Evolutionary conservation across 2,888 invertebrate genomes (phyloP), one percentile per base, ranked within the genome.

Genomic region (Lottia gigantea): DNA sequence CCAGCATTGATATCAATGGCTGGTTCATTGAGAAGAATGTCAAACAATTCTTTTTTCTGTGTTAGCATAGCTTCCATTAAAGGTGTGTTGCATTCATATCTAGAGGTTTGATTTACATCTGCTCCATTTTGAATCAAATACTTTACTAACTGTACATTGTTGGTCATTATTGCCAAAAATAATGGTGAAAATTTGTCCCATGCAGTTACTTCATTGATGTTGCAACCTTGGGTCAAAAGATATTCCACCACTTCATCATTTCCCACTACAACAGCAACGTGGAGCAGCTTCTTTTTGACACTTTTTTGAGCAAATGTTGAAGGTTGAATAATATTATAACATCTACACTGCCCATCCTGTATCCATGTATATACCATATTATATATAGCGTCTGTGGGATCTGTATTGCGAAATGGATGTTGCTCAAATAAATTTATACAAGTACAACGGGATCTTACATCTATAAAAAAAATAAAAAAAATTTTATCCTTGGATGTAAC

Each of bases 11-110:
- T 68, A 45, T 82, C 71, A 16, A 81, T 73, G 15, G 67, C 23
- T 15, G 75, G 69, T 2, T 68, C 67, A 31, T 67, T 55, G 40
- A 83, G 64, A 15, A 83, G 70, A 16, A 71, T 46, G 15, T 79
- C 61, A 0, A 82, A 76, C 1, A 79, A 72, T 26, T 80, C 78
- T 12, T 74, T 72, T 62, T 73, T 72, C 23, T 78, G 72, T n/a
- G 65, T 72, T 23, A 75, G 45, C 64, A 82, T 75, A 15, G 82
- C 82, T 61, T 77, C 71, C 61, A 74, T 64, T 15, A 84, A 69
- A 0, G 81, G 78, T 11, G 79, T 72, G 65, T 74, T 71, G 14
- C 55, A 67, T 45, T 71, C 75, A 67, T 23, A 67, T 67, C 67
- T 74, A 19, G 72, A 70, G 31, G 69, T 65, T 55, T 68, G 46